Percentiles rank a stretch among this genome's conserved stretches.
Conservation (phyloP, 2,113 vertebrate species). For the Plotosus lineatus region DNA sequence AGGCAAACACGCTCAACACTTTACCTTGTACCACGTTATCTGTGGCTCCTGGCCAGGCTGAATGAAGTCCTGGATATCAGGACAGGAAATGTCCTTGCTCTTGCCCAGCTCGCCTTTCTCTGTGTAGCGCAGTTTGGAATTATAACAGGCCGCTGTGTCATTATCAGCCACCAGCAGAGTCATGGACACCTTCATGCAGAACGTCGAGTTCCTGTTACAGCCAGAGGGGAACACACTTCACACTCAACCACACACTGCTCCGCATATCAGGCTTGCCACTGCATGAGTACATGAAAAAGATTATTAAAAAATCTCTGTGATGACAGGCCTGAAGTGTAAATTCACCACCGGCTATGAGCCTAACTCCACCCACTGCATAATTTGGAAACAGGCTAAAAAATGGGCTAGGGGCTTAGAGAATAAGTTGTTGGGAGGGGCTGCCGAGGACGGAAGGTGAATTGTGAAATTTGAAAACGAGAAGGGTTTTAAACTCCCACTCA, state of each 20-base stretch:
- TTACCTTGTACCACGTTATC: conserved; percentile 97
- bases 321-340: background rate
- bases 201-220: conserved; percentile 89
- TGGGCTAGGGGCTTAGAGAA: too few species aligned
- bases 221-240: conserved; percentile 48
- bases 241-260: conserved; percentile 13
- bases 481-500: too few species aligned
- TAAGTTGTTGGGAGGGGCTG: too few species aligned
- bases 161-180: conserved; percentile 95
- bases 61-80: conserved; percentile 92
- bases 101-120: conserved; percentile 99
- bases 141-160: conserved; percentile 94
- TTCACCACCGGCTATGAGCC: too few species aligned
- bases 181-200: conserved; percentile 99
- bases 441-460: too few species aligned
- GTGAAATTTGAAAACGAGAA: too few species aligned
- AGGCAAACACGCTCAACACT: conserved; percentile 30
- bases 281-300: conserved; percentile 22
- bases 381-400: too few species aligned
- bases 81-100: conserved; percentile 93
- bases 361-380: too few species aligned
- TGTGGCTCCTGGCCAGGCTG: conserved; percentile 87
- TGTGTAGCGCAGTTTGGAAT: conserved; percentile 92
- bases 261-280: background rate
- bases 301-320: background rate